phyloP scores from a whole-genome alignment of 2,797 vertebrate species.

The Characodon lateralis region DNA sequence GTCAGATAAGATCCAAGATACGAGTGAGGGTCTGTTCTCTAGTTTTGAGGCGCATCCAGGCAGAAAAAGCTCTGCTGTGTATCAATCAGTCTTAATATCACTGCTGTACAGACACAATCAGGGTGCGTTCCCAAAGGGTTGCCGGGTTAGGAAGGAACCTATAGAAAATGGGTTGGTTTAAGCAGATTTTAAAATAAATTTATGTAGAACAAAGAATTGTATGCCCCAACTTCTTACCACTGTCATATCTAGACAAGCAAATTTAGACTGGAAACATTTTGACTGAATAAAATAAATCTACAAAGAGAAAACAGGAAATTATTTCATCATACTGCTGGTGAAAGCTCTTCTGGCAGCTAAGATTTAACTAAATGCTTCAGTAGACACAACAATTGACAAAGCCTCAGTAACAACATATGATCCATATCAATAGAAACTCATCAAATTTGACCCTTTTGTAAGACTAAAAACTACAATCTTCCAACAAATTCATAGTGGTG shows the following conservation, averaged over 20 bases:
- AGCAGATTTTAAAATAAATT: not conserved
- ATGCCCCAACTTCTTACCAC: not conserved
- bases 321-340: constrained; percentile 46
- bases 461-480: constrained; percentile 13
- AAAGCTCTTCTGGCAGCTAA: constrained; percentile 39
- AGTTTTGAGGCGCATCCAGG: constrained; percentile 57
- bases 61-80: constrained; percentile 51
- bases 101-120: constrained; percentile 33
- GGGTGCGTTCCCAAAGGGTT: constrained; percentile 10
- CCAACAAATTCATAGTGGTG: constrained; percentile 26
- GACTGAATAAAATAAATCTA: no score
- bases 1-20: constrained; percentile 64
- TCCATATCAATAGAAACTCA: not conserved
- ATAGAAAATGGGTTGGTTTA: not conserved
- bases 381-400: constrained; percentile 34
- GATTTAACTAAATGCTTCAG: constrained; percentile 26
- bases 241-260: no score
- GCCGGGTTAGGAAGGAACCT: not conserved
- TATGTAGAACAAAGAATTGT: not conserved
- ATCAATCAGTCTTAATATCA: constrained; percentile 61
- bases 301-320: constrained; percentile 21
- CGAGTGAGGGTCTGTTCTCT: constrained; percentile 36
- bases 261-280: no score
- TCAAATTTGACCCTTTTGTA: constrained; percentile 11
- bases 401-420: constrained; percentile 33